Evolutionary conservation across 2,888 invertebrate genomes (phyloP), one percentile per base, ranked within the genome.

Genomic region (Limenitis camilla): DNA sequence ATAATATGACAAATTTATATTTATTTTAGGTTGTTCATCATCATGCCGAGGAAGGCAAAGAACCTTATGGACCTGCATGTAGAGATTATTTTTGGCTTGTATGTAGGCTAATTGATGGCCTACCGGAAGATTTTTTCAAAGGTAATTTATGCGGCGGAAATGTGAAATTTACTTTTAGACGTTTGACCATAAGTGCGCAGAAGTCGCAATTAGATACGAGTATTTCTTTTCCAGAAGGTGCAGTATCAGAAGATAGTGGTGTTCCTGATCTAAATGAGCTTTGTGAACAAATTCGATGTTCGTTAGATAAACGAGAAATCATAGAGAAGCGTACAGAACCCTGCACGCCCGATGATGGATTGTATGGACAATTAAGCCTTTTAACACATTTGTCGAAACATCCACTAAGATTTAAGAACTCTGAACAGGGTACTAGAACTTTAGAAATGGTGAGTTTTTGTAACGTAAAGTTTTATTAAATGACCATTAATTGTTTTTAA

Each of bases 81-180:
- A 88, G 96, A 6, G 97, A 98, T 74, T 98, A 96, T 78, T 97
- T 97, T 77, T 97, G 97, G 96, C 88, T 97, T 4, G 90, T 96
- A 9, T 95, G 96, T 60, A 90, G 96, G 32, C 89, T 97, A 11
- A 94, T 97, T 1, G 97, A 97, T 67, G 94, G 94, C 2, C 73
- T 96, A 30, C 93, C 94, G 0, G 92, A 93, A 52, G 95, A 95
- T 56, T 90, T 93, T 64, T 91, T 95, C 30, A 93, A 93, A 86
- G 90, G 90, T 90, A 69, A n/a, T 31, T 5, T 30, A 36, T 29
- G 38, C 29, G 7, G 42, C 11, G 5, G 5, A 5, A 19, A 19
- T 3, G 19, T 19, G 1, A 19, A 19, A 19, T 19, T 19, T 19
- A 19, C 1, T 19, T 19, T 19, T 19, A 19, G 3, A 19, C 19